Base-by-base conservation (phyloP, 30 jellyfish, hydroid and myxozoan genomes). In the Haliclystus octoradiatus region DNA sequence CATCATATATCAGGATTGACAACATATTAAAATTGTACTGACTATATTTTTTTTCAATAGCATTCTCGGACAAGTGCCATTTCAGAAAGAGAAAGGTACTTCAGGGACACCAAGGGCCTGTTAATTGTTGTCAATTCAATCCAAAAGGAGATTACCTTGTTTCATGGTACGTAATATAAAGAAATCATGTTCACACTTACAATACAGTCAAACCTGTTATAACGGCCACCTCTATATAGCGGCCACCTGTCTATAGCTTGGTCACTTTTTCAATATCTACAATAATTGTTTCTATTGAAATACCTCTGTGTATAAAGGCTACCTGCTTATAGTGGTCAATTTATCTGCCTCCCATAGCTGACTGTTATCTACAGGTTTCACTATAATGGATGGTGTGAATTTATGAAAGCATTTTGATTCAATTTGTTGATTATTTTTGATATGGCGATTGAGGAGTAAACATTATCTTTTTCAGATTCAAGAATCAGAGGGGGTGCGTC, bases 31-130 rank as follows among this genome's bases (percentile, higher is more conserved):
- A n/a, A n/a, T n/a, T n/a, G n/a, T n/a, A n/a, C n/a, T n/a, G n/a
- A n/a, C n/a, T n/a, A n/a, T n/a, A n/a, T n/a, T n/a, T n/a, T n/a
- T n/a, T n/a, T n/a, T n/a, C n/a, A n/a, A n/a, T 33, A 89, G 98
- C 98, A 1, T 77, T 78, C 68, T 89, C 98, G 0, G 90, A 66
- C 57, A 82, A 89, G 52, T 89, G 98, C 66, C 87, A 78, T 35
- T 63, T 81, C 49, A 83, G 76, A 67, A 84, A 33, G 13, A 33
- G 73, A 27, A 70, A 52, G 26, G 34, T 83, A 12, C 69, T 89
- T 57, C 79, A 72, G 63, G 98, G 98, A 15, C 98, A 89, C 49
- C 83, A 75, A 29, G 95, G 95, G 22, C 98, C 74, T 49, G 98
- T 89, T 50, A 78, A 79, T 79, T 94, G 80, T 62, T 89, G 98